These are phyloP conservation scores for Ochlodes sylvanus DNA, from an alignment of 2,888 invertebrate genomes.

Conservation along the genomic window DNA sequence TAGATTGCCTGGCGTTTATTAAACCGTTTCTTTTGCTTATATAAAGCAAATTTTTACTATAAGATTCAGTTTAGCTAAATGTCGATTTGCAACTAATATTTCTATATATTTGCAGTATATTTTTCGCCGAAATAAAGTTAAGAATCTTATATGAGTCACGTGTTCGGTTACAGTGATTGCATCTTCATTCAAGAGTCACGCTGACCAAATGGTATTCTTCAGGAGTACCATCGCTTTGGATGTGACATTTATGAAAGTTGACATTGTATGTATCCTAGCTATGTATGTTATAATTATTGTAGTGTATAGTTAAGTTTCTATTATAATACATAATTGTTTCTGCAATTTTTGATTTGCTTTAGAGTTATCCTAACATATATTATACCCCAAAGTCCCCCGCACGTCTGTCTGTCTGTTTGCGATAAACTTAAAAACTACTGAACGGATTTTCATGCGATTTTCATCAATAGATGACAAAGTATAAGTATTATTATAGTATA, in stretches of 20 bases:
- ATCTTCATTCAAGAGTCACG: constrained; percentile 70
- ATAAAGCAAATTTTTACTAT: constrained; percentile 37
- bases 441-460: no score
- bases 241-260: constrained; percentile 48
- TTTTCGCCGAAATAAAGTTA: constrained; percentile 46
- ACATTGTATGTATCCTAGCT: no score
- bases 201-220: constrained; percentile 56
- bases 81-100: not conserved
- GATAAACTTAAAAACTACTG: no score
- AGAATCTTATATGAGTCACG: constrained; percentile 51
- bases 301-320: no score
- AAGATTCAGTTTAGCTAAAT: constrained; percentile 22
- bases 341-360: no score
- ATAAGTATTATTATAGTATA: no score
- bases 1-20: constrained; percentile 51
- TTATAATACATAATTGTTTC: no score
- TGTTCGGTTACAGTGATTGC: constrained; percentile 68
- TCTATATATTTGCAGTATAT: constrained; percentile 13
- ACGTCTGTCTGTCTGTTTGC: no score
- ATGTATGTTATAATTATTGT: no score
- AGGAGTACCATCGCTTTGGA: constrained; percentile 47
- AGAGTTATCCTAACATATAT: no score
- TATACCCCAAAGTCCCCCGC: no score
- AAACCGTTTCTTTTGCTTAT: constrained; percentile 45
- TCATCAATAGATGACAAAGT: no score